Conservation (phyloP, 1,140 invertebrate species). For the Zeugodacus cucurbitae region DNA sequence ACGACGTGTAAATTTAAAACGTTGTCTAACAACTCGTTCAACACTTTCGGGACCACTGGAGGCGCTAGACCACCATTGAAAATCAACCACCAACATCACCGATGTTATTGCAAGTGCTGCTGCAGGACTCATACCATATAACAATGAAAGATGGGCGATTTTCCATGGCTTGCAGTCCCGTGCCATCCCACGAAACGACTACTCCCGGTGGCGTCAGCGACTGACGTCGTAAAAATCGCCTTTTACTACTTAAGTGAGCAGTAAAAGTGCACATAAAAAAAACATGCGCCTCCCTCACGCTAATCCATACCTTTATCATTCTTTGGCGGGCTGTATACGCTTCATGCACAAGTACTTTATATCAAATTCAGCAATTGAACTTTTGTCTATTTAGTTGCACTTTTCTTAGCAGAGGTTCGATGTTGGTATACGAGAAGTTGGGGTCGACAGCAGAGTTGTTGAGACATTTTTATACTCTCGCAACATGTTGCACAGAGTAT, state of each 20-base stretch:
- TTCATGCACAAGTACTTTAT: neutral
- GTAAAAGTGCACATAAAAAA: neutral
- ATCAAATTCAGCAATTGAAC: slow-evolving; percentile 8
- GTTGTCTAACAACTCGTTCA: slow-evolving; percentile 8
- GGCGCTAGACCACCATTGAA: slow-evolving; percentile 14
- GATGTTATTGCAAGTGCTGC: too few species aligned
- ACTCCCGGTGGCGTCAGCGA: neutral
- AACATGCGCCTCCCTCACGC: neutral
- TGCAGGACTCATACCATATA: neutral
- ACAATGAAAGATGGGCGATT: neutral
- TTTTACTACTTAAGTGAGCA: slow-evolving; percentile 17
- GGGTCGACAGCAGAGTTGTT: neutral
- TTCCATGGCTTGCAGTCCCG: neutral
- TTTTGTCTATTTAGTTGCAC: neutral
- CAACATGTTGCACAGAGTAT: too few species aligned
- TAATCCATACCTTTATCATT: neutral
- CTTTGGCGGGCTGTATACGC: neutral
- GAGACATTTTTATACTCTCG: too few species aligned
- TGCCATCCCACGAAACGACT: neutral
- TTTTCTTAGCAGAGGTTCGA: neutral
- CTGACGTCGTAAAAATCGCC: slow-evolving; percentile 13
- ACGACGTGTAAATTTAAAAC: slow-evolving; percentile 30
- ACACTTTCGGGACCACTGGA: slow-evolving; percentile 20
- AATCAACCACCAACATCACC: neutral
- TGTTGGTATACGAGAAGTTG: neutral